These are phyloP conservation scores for Cetoscarus ocellatus DNA, from an alignment of 2,797 vertebrate species.

Conservation along the genomic window DNA sequence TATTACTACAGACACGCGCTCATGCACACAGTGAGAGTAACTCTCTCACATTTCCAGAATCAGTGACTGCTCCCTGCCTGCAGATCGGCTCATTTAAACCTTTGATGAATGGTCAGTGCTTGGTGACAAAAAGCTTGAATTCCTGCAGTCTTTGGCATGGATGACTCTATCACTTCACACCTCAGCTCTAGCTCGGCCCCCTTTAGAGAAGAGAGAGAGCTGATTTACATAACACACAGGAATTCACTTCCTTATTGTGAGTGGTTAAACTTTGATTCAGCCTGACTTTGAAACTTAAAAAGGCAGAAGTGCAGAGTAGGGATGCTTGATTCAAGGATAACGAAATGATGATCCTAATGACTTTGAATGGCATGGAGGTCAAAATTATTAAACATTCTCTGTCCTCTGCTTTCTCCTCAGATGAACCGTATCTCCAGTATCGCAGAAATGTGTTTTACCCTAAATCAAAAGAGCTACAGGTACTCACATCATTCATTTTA, in stretches of 20 bases:
- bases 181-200: slow-evolving; percentile 8
- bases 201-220: not conserved
- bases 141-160: slow-evolving; percentile 30
- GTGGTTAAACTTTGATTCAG: slow-evolving; percentile 24
- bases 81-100: slow-evolving; percentile 44
- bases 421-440: slow-evolving; percentile 91
- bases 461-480: slow-evolving; percentile 90
- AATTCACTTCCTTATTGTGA: slow-evolving; percentile 50
- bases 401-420: slow-evolving; percentile 64
- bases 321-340: too few species aligned
- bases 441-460: slow-evolving; percentile 92
- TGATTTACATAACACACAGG: slow-evolving; percentile 34
- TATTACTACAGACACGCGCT: slow-evolving; percentile 50
- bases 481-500: slow-evolving; percentile 48
- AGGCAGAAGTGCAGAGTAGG: not conserved
- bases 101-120: slow-evolving; percentile 45
- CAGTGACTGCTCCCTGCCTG: slow-evolving; percentile 25
- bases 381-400: not conserved
- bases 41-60: slow-evolving; percentile 48
- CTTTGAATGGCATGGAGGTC: too few species aligned
- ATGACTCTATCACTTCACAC: slow-evolving; percentile 38
- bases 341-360: too few species aligned
- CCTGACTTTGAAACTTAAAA: not conserved
- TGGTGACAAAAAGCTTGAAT: slow-evolving; percentile 54
- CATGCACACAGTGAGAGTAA: slow-evolving; percentile 47